These are phyloP conservation scores for Syngnathus floridae DNA, from an alignment of 2,113 vertebrate genomes.

Conservation along the genomic window DNA sequence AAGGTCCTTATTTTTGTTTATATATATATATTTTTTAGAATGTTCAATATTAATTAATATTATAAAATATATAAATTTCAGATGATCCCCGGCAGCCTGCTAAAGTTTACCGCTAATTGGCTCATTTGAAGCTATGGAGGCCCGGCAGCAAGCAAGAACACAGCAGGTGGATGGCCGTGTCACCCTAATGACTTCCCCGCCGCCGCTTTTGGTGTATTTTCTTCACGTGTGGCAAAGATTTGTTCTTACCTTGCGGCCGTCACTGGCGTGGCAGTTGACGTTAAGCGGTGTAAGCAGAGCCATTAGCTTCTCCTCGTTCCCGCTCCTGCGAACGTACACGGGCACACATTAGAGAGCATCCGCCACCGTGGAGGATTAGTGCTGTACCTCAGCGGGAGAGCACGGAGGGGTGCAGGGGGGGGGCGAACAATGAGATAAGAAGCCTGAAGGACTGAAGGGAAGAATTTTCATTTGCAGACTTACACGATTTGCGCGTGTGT, in stretches of 20 bases:
- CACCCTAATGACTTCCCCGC: conserved; percentile 8
- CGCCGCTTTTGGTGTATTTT: conserved; percentile 3
- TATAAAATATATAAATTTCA: no score
- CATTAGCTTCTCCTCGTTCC: conserved; percentile 99
- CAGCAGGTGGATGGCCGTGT: conserved; percentile 4
- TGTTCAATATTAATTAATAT: no score
- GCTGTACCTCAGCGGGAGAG: conserved; percentile 28
- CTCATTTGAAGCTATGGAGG: conserved; percentile 18
- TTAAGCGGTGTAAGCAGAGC: conserved; percentile 96
- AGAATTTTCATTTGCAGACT: conserved; percentile 28
- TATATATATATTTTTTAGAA: no score
- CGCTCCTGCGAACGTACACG: conserved; percentile 76
- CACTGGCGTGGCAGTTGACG: conserved; percentile 98
- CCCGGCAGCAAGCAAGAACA: neutral
- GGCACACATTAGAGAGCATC: conserved; percentile 27
- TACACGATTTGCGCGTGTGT: conserved; percentile 10
- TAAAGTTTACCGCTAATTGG: conserved; percentile 17
- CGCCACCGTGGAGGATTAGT: conserved; percentile 36
- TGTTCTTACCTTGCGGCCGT: conserved; percentile 89
- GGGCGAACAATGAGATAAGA: conserved; percentile 36
- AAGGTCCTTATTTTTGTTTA: no score
- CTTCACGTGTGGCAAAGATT: neutral
- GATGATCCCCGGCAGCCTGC: neutral
- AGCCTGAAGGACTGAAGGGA: conserved; percentile 25
- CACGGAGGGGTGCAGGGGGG: conserved; percentile 12